Conservation (phyloP, 1,140 invertebrate genomes). For the Brachionus plicatilis region DNA sequence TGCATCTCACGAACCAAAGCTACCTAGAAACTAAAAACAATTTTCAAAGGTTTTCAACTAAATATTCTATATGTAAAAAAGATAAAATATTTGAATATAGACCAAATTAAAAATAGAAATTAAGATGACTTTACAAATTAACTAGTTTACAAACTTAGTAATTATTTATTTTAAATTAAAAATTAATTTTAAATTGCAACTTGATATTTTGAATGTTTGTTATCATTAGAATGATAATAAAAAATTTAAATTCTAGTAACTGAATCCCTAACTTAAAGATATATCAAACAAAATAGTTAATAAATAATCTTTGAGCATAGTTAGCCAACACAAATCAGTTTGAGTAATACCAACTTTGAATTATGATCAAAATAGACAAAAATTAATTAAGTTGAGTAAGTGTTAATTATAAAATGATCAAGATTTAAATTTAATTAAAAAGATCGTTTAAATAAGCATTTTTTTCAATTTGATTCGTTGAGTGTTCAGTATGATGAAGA, state of each 20-base stretch:
- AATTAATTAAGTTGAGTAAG: not conserved
- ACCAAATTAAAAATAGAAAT: not conserved
- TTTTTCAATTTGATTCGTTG: not conserved
- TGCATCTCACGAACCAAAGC: not conserved
- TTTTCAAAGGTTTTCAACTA: not conserved
- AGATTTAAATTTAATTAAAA: not conserved
- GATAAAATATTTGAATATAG: not conserved
- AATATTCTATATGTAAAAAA: not conserved
- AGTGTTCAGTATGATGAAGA: not conserved
- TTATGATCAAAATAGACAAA: not conserved
- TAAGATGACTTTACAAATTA: not conserved
- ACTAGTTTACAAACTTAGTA: not conserved
- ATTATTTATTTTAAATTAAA: not conserved
- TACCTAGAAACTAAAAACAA: not conserved
- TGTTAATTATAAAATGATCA: not conserved
- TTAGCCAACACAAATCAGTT: not conserved
- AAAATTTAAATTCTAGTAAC: not conserved
- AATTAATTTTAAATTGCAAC: not conserved
- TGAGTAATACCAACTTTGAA: not conserved
- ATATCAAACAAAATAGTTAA: not conserved
- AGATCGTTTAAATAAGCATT: not conserved
- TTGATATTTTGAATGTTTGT: not conserved
- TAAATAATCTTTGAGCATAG: not conserved
- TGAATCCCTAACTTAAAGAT: not conserved
- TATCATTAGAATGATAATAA: not conserved